Conservation (phyloP, 2,888 invertebrate genomes). For the Lasioglossum oenotherae region DNA sequence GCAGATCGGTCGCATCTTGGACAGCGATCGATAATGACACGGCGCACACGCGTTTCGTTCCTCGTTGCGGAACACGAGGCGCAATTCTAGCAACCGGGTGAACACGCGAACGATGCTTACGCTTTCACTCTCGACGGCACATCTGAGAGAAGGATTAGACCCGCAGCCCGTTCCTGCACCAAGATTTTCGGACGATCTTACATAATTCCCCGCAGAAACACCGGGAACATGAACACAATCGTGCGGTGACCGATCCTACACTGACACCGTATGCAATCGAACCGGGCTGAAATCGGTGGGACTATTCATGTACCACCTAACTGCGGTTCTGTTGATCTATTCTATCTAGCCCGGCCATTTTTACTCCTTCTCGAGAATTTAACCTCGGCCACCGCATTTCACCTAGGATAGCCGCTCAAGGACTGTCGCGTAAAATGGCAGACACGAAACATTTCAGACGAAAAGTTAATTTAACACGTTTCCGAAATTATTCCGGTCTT, state of each 20-base stretch:
- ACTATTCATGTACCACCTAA: neutral
- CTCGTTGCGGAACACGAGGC: conserved; percentile 15
- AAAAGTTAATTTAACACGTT: neutral
- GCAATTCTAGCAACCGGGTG: conserved; percentile 17
- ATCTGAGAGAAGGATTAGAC: conserved; percentile 76
- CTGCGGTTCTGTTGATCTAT: neutral
- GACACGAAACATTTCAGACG: too few relatives aligned
- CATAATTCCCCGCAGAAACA: conserved; percentile 62
- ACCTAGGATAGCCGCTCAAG: too few relatives aligned
- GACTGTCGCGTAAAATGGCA: too few relatives aligned
- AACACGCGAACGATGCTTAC: conserved; percentile 67
- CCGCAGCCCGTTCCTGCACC: conserved; percentile 68
- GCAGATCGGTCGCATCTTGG: conserved; percentile 26
- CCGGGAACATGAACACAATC: neutral
- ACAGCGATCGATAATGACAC: conserved; percentile 6
- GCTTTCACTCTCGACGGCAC: conserved; percentile 82
- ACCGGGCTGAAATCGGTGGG: neutral
- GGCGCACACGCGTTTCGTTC: neutral
- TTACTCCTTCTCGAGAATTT: neutral
- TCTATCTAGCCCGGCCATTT: neutral
- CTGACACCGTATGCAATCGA: neutral
- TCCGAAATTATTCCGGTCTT: neutral
- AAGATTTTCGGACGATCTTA: conserved; percentile 76
- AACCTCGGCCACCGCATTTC: neutral
- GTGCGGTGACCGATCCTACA: neutral